phyloP scores from a whole-genome alignment of 2,888 invertebrate genomes.

The Ormyrus nitidulus region DNA sequence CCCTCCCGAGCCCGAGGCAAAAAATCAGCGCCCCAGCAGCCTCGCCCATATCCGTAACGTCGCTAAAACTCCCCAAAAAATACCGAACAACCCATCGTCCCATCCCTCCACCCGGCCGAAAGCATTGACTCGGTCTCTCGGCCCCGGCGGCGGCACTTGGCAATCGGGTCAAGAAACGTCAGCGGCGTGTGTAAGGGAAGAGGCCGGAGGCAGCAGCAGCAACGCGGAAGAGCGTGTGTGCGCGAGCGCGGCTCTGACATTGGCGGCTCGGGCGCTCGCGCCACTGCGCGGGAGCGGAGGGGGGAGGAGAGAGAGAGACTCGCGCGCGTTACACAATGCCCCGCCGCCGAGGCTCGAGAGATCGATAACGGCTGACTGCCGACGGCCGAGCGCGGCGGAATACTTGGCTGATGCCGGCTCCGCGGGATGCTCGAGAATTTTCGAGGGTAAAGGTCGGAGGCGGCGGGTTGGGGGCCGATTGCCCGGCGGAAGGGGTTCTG shows the following conservation, averaged over 20 bases:
- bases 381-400: not conserved
- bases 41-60: too few species aligned
- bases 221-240: not conserved
- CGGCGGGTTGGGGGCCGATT: too few species aligned
- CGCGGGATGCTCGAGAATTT: not conserved
- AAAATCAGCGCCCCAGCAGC: too few species aligned
- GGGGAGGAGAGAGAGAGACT: not conserved
- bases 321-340: conserved; percentile 47
- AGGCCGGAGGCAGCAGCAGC: not conserved
- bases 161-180: conserved; percentile 9
- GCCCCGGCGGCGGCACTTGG: too few species aligned
- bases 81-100: too few species aligned
- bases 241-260: conserved; percentile 40
- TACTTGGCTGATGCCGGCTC: not conserved
- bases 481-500: too few species aligned
- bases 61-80: too few species aligned
- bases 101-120: too few species aligned
- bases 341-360: conserved; percentile 16
- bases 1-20: too few species aligned
- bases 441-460: not conserved
- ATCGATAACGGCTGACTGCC: conserved; percentile 47
- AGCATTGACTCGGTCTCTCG: too few species aligned
- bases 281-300: not conserved
- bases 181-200: not conserved
- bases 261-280: conserved; percentile 39